Conservation (phyloP, 2,888 invertebrate genomes). For the Drosophila mimetica region DNA sequence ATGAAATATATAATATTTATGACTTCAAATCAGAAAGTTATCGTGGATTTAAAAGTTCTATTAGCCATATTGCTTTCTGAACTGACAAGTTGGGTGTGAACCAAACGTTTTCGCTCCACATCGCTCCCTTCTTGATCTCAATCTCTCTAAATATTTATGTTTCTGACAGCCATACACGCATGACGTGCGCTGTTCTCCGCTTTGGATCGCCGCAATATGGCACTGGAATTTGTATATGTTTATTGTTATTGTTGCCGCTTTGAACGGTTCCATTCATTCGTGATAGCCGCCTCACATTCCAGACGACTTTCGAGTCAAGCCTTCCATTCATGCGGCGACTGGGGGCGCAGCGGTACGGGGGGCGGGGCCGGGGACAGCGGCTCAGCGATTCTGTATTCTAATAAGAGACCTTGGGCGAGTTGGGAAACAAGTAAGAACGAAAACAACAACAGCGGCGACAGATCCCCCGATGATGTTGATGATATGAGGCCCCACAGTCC, state of each 20-base stretch:
- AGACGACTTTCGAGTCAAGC: slow-evolving; percentile 45
- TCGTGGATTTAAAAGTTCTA: too few species aligned
- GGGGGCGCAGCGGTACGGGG: background rate
- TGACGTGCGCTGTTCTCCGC: slow-evolving; percentile 20
- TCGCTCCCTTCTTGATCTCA: background rate
- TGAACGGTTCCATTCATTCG: slow-evolving; percentile 68
- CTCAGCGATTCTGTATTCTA: slow-evolving; percentile 49
- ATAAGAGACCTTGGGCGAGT: slow-evolving; percentile 56
- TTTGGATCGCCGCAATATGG: slow-evolving; percentile 61
- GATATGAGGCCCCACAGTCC: slow-evolving; percentile 13
- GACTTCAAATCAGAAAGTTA: too few species aligned
- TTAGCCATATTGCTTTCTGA: too few species aligned
- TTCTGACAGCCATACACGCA: slow-evolving; percentile 12
- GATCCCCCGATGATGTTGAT: slow-evolving; percentile 27
- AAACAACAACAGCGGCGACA: slow-evolving; percentile 24
- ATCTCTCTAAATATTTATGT: background rate
- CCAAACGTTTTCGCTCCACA: background rate
- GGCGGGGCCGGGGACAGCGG: background rate
- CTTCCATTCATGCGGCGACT: slow-evolving; percentile 52
- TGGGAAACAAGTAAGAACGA: slow-evolving; percentile 37
- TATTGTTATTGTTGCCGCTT: slow-evolving; percentile 61
- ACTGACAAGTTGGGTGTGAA: too few species aligned
- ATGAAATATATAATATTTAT: too few species aligned
- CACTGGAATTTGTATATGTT: slow-evolving; percentile 62
- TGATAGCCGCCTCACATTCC: slow-evolving; percentile 55